Evolutionary conservation across 2,888 invertebrate species (phyloP).

Genomic region (Eledone cirrhosa): DNA sequence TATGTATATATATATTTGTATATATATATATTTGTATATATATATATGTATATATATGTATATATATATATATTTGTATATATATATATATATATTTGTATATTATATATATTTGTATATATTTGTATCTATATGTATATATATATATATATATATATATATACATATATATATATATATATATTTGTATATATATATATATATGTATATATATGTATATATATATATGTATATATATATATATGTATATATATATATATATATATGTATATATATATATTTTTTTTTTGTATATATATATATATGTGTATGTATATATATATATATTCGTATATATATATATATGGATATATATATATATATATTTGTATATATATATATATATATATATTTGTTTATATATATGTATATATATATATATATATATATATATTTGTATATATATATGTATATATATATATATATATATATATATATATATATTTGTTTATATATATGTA

Average conservation of each 20-base stretch:
- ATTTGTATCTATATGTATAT: no score
- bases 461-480: neutral
- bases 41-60: no score
- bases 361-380: neutral
- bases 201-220: neutral
- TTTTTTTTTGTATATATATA: neutral
- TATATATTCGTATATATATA: neutral
- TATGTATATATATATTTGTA: no score
- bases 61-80: no score
- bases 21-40: no score
- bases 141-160: no score
- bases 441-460: neutral
- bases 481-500: neutral
- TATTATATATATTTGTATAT: no score
- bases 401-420: neutral
- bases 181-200: no score
- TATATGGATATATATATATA: neutral
- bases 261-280: neutral
- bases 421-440: neutral
- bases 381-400: neutral
- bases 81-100: no score
- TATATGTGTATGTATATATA: neutral
- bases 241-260: slow-evolving; percentile 1
- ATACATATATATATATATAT: no score
- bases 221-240: slow-evolving; percentile 1